Evolutionary conservation across 2,888 invertebrate species (phyloP).

Genomic region (Cybosia mesomella): DNA sequence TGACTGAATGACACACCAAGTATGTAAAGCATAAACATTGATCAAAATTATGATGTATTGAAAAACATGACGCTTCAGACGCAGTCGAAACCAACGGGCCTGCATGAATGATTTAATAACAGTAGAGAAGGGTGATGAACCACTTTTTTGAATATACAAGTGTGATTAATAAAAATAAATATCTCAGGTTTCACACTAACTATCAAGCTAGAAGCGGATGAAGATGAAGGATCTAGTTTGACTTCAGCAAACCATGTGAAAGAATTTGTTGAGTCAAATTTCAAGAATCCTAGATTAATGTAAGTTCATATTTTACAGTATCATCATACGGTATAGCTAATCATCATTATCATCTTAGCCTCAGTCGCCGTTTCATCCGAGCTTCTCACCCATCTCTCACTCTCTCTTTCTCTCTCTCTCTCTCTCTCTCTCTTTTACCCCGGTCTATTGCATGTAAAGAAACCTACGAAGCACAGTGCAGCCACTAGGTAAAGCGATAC

Average conservation of each 20-base stretch:
- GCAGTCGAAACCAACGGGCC: too few relatives aligned
- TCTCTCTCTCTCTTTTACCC: neutral
- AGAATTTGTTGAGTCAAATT: slow-evolving; percentile 66
- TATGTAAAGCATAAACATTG: too few relatives aligned
- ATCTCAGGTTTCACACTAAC: slow-evolving; percentile 82
- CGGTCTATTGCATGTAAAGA: neutral
- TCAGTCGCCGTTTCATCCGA: too few relatives aligned
- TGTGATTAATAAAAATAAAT: neutral
- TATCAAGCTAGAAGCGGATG: slow-evolving; percentile 75
- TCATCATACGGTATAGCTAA: neutral
- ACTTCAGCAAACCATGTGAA: slow-evolving; percentile 53
- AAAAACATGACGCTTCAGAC: too few relatives aligned
- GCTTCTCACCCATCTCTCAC: too few relatives aligned
- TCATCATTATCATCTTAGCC: neutral
- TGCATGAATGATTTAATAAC: too few relatives aligned
- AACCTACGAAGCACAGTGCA: too few relatives aligned
- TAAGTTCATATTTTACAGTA: slow-evolving; percentile 52
- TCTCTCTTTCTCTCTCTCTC: too few relatives aligned
- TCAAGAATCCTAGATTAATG: slow-evolving; percentile 72
- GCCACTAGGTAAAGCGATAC: neutral
- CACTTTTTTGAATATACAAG: too few relatives aligned
- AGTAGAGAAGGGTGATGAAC: too few relatives aligned
- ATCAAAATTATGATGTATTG: too few relatives aligned
- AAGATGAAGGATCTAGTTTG: slow-evolving; percentile 38
- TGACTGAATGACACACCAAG: too few relatives aligned